Evolutionary conservation across 2,113 vertebrate genomes (phyloP).

Genomic region (Pelmatolapia mariae): DNA sequence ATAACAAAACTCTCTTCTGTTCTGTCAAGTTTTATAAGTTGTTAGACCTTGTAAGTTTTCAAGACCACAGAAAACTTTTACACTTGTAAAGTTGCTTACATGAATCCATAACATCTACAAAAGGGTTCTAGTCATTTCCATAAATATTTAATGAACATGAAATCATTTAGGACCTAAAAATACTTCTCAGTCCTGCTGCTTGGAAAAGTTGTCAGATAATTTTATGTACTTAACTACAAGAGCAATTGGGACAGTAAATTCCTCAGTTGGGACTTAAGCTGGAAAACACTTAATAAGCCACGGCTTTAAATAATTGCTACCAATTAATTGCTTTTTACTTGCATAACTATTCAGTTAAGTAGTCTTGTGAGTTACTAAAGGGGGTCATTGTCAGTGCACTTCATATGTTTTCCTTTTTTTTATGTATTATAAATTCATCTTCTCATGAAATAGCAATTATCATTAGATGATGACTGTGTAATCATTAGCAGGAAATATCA

Average conservation of each 20-base stretch:
- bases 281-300: slow-evolving; percentile 41
- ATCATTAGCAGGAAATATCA: neutral
- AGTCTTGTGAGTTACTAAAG: slow-evolving; percentile 20
- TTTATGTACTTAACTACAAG: slow-evolving; percentile 4
- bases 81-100: neutral
- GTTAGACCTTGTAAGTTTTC: slow-evolving; percentile 15
- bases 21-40: slow-evolving; percentile 29
- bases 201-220: slow-evolving; percentile 3
- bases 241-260: slow-evolving; percentile 26
- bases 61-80: neutral
- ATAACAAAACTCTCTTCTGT: slow-evolving; percentile 32
- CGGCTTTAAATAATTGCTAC: slow-evolving; percentile 39
- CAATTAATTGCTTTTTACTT: slow-evolving; percentile 49
- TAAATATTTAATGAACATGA: neutral
- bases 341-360: slow-evolving; percentile 21
- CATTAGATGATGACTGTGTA: neutral
- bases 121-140: neutral
- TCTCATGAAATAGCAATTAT: neutral
- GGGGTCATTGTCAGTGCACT: slow-evolving; percentile 7
- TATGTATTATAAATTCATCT: neutral
- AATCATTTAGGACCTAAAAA: neutral
- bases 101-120: neutral
- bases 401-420: neutral
- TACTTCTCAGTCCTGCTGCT: neutral
- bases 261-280: slow-evolving; percentile 32